Conservation (phyloP, 2,797 vertebrate species). For the Setipinna tenuifilis region DNA sequence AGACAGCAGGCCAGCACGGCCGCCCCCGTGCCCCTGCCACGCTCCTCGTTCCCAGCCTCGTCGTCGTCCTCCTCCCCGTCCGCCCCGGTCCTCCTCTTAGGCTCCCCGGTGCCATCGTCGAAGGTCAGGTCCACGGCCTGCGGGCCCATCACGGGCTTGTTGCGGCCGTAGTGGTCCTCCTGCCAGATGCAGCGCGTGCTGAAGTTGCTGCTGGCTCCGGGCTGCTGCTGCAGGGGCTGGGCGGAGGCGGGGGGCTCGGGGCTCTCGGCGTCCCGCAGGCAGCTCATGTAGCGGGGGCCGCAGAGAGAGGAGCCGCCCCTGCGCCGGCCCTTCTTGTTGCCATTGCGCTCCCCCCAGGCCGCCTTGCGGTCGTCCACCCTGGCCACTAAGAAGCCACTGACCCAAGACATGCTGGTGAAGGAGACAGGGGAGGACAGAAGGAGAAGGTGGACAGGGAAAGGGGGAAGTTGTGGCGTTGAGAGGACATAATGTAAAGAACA, state of each 20-base stretch:
- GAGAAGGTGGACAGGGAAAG: too few relatives aligned
- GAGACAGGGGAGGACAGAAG: too few relatives aligned
- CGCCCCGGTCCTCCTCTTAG: slow-evolving; percentile 63
- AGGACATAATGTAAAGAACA: not conserved
- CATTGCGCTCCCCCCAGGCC: slow-evolving; percentile 94
- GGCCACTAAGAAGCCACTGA: slow-evolving; percentile 88
- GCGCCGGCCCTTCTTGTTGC: slow-evolving; percentile 85
- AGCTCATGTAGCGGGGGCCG: slow-evolving; percentile 92
- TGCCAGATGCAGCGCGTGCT: slow-evolving; percentile 89
- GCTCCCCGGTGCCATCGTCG: slow-evolving; percentile 87
- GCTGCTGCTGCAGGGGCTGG: slow-evolving; percentile 69
- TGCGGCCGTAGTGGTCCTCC: slow-evolving; percentile 90
- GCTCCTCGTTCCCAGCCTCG: slow-evolving; percentile 46
- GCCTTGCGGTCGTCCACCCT: slow-evolving; percentile 92
- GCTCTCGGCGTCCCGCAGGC: slow-evolving; percentile 87
- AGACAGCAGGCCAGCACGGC: slow-evolving; percentile 76
- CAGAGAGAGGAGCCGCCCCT: slow-evolving; percentile 83
- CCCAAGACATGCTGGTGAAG: slow-evolving; percentile 93
- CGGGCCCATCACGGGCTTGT: slow-evolving; percentile 81
- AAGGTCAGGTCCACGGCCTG: slow-evolving; percentile 84
- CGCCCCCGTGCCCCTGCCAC: slow-evolving; percentile 53
- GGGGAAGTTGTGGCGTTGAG: not conserved
- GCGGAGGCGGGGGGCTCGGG: slow-evolving; percentile 68
- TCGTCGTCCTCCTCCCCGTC: slow-evolving; percentile 60
- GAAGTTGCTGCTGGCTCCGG: slow-evolving; percentile 70